Conservation (phyloP, 2,888 invertebrate genomes). For the Pelosia muscerda region DNA sequence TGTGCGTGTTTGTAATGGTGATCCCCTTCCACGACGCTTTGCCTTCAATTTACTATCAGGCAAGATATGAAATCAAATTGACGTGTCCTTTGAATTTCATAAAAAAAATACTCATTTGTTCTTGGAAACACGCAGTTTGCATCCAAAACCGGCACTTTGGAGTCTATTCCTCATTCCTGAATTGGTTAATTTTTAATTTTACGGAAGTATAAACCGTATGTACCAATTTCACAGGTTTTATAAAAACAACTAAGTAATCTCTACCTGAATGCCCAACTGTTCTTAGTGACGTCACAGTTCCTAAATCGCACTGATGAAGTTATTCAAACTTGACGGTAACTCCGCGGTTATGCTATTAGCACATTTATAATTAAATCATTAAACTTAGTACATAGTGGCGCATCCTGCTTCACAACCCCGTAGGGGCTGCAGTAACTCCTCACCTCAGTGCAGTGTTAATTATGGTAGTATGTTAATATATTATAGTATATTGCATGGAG, state of each 20-base stretch:
- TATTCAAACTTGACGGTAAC: neutral
- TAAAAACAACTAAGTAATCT: neutral
- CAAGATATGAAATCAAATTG: too few species aligned
- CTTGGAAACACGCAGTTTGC: too few species aligned
- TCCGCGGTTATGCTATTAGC: neutral
- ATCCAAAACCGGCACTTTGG: too few species aligned
- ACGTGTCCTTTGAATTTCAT: too few species aligned
- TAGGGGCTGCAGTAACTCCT: neutral
- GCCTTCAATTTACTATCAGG: too few species aligned
- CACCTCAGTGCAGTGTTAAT: constrained; percentile 6
- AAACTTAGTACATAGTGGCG: constrained; percentile 12
- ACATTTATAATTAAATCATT: constrained; percentile 15
- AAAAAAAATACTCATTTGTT: too few species aligned
- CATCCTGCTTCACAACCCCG: constrained; percentile 4
- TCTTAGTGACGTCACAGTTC: neutral
- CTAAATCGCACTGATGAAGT: neutral
- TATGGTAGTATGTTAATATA: neutral
- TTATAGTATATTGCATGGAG: neutral
- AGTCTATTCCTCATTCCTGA: too few species aligned
- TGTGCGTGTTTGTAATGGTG: too few species aligned
- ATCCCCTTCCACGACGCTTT: too few species aligned
- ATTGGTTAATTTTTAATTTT: too few species aligned
- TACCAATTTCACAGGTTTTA: too few species aligned
- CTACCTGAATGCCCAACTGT: neutral
- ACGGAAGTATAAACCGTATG: too few species aligned